Evolutionary conservation across 2,888 invertebrate species (phyloP).

Genomic region (Brenthis hecate): DNA sequence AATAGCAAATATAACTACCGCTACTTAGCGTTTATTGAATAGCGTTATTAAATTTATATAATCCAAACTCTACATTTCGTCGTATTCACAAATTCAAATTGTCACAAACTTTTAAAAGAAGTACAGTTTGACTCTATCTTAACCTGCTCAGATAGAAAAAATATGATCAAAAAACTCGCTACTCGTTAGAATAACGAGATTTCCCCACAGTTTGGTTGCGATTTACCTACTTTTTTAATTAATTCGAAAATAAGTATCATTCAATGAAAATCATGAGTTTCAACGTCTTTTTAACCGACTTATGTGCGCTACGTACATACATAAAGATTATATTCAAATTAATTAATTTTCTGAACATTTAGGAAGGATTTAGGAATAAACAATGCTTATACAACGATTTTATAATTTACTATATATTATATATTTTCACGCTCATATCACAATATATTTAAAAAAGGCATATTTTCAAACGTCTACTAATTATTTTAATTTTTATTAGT

Average conservation of each 20-base stretch:
- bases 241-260: conserved; percentile 17
- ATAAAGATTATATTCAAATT: too few species aligned
- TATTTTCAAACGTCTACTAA: conserved; percentile 35
- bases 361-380: too few species aligned
- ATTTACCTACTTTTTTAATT: conserved; percentile 48
- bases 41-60: too few species aligned
- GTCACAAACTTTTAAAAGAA: not conserved
- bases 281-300: too few species aligned
- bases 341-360: too few species aligned
- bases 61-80: too few species aligned
- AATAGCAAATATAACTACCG: not conserved
- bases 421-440: not conserved
- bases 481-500: conserved; percentile 58
- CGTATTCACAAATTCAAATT: not conserved
- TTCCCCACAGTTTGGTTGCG: conserved; percentile 64
- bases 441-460: not conserved
- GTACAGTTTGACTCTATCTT: conserved; percentile 60
- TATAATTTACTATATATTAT: not conserved
- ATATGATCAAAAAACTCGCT: conserved; percentile 58
- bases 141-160: conserved; percentile 68
- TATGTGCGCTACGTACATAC: too few species aligned
- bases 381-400: too few species aligned
- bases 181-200: conserved; percentile 57
- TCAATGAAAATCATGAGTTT: too few species aligned
- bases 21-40: too few species aligned